A percentile compares a stretch with the other conserved stretches of the same genome.
These are phyloP conservation scores for Mythimna albipuncta DNA, from an alignment of 2,888 invertebrate species.

Conservation along the genomic window DNA sequence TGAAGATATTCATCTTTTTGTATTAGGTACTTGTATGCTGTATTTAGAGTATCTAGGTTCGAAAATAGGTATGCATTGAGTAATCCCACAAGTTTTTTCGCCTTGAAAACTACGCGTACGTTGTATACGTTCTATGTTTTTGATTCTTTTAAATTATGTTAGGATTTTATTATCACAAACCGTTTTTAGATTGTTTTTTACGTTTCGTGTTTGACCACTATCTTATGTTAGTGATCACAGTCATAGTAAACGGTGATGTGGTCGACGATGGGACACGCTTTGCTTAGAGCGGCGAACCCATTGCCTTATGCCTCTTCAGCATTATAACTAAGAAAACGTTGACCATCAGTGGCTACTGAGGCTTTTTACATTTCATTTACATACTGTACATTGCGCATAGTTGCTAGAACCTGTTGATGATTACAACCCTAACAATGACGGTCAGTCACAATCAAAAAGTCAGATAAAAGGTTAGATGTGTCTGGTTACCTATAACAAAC, in stretches of 20 bases:
- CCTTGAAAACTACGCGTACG: conserved; percentile 20
- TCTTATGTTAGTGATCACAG: too few relatives aligned
- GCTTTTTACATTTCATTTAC: not conserved
- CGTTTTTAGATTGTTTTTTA: not conserved
- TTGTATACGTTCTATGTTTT: not conserved
- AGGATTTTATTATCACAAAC: too few relatives aligned
- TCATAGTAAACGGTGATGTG: too few relatives aligned
- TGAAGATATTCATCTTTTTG: conserved; percentile 34
- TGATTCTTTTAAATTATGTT: not conserved
- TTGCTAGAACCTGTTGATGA: not conserved
- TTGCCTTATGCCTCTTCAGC: not conserved
- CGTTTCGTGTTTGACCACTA: too few relatives aligned
- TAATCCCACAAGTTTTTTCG: conserved; percentile 3
- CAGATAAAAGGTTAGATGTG: not conserved
- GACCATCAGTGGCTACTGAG: not conserved
- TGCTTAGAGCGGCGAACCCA: too few relatives aligned
- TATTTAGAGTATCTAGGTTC: conserved; percentile 38
- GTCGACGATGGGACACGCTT: too few relatives aligned
- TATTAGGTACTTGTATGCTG: conserved; percentile 15
- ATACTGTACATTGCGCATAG: not conserved
- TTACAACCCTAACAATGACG: not conserved
- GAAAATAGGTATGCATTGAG: conserved; percentile 5
- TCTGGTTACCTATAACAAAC: not conserved
- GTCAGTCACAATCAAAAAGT: not conserved
- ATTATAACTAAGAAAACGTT: not conserved